These are phyloP conservation scores for Papio anubis DNA, from an alignment of 2,113 vertebrate genomes.

Conservation along the genomic window DNA sequence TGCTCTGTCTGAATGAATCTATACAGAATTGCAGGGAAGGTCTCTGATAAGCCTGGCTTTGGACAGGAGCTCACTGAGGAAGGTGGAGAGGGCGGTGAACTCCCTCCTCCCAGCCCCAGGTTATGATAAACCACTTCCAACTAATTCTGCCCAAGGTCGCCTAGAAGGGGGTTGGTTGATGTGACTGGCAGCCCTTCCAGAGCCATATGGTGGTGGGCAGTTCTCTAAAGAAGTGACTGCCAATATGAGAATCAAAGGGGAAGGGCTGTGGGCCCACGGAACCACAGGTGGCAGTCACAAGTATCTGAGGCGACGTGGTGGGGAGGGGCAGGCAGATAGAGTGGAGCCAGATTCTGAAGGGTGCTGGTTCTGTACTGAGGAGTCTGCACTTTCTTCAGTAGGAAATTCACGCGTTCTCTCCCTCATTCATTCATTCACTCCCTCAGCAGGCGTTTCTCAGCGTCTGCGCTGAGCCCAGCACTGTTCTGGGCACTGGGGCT, in stretches of 20 bases:
- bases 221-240: background rate
- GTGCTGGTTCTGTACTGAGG: background rate
- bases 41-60: background rate
- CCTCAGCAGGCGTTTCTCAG: background rate
- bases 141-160: background rate
- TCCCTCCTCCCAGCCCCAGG: background rate
- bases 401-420: background rate
- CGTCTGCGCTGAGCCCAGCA: background rate
- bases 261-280: background rate
- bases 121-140: background rate
- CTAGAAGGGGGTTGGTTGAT: background rate
- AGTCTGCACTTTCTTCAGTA: background rate
- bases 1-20: background rate
- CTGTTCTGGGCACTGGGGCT: background rate
- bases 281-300: background rate
- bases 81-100: background rate
- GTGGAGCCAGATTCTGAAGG: background rate
- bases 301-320: background rate
- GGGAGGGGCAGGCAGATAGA: background rate
- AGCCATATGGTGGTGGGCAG: conserved; percentile 3
- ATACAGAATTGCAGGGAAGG: background rate
- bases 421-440: background rate
- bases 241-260: background rate
- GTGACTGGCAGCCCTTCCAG: background rate
- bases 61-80: background rate